Evolutionary conservation across 2,113 vertebrate genomes (phyloP).

Genomic region (Dasyurus viverrinus): DNA sequence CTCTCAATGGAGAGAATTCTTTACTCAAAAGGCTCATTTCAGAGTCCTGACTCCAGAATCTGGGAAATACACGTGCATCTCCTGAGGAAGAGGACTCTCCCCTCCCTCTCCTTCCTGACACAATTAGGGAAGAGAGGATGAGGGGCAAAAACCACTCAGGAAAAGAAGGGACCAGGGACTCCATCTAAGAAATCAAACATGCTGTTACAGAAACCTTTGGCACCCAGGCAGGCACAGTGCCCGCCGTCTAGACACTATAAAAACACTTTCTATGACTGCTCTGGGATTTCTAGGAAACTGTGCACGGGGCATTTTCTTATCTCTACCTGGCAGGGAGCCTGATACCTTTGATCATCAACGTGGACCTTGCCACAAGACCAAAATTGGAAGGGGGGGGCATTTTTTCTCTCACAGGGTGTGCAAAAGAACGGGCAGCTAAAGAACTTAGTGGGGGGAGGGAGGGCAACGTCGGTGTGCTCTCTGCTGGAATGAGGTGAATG

Average conservation of each 20-base stretch:
- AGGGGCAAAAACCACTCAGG: background rate
- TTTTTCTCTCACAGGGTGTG: background rate
- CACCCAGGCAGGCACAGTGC: background rate
- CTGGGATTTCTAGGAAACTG: background rate
- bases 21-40: background rate
- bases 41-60: background rate
- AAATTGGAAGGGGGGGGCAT: background rate
- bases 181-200: background rate
- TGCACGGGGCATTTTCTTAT: background rate
- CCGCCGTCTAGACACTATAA: background rate
- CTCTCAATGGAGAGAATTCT: background rate
- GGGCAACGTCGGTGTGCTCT: background rate
- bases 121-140: background rate
- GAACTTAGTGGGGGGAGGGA: background rate
- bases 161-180: background rate
- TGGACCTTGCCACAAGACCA: background rate
- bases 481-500: background rate
- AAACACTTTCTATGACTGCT: background rate
- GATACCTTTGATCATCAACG: background rate
- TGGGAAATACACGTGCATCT: background rate
- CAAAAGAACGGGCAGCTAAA: background rate
- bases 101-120: background rate
- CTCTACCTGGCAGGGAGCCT: background rate
- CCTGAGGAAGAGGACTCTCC: background rate
- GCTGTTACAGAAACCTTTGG: background rate